Base-by-base conservation (phyloP, 2,888 invertebrate species). In the Tachina fera region DNA sequence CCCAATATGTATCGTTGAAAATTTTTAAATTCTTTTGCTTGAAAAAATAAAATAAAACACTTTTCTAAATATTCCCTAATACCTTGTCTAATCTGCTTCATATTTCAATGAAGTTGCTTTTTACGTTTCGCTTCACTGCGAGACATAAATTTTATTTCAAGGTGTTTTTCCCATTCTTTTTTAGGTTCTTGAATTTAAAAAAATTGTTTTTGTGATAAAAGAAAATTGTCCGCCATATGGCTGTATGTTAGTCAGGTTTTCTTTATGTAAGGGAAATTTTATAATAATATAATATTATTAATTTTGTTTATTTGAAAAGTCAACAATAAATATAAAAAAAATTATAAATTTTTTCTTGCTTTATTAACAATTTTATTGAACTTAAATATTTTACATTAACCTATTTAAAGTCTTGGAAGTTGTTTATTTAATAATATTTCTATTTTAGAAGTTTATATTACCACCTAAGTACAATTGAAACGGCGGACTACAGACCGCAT, bases 161-260 rank as follows among this genome's bases (percentile, higher is more conserved):
- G 22, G 51, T 53, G 43, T 31, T 43, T 63, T 63, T 16, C 22
- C 39, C 14, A n/a, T 53, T 53, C 13, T 53, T 16, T 5, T 31
- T 43, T 6, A 16, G 5, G 1, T n/a, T 58, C n/a, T n/a, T n/a
- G n/a, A n/a, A n/a, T n/a, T 11, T 31, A 4, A 45, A 6, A 19
- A 31, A 60, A 13, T 39, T 13, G 9, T 31, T 60, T 1, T 56
- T 43, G 43, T 58, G 22, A 13, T 43, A 0, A 19, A 56, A 51
- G 8, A 22, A 70, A 43, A 22, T n/a, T 9, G 8, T 16, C 51
- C 41, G 43, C 75, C 74, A 72, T 49, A 72, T 72, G 72, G 47
- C 47, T 13, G 60, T n/a, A 13, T 39, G 60, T n/a, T 14, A 31
- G 43, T 51, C 22, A 49, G 14, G 3, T 22, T n/a, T 43, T 31